Percentiles rank a stretch among this genome's conserved stretches.
These are phyloP conservation scores for Mus pahari DNA, from an alignment of 2,113 vertebrate genomes.

Conservation along the genomic window DNA sequence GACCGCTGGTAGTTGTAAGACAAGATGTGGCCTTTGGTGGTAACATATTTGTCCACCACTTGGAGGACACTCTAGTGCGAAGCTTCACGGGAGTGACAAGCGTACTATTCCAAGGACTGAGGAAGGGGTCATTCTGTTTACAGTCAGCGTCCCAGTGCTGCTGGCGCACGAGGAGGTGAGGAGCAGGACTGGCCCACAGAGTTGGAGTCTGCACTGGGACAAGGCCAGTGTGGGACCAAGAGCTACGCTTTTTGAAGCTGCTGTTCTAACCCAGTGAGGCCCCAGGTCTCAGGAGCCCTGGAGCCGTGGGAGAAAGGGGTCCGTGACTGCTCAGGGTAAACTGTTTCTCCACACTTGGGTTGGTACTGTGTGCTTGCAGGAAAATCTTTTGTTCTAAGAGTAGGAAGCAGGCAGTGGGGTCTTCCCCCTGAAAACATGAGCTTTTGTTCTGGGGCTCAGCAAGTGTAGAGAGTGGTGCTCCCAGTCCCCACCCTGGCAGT, in stretches of 20 bases:
- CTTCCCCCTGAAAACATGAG: not conserved
- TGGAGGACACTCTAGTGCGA: not conserved
- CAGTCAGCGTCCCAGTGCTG: not conserved
- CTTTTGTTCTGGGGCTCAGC: not conserved
- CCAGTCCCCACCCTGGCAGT: not conserved
- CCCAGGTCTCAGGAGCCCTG: not conserved
- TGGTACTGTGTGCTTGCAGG: not conserved
- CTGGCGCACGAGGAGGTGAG: not conserved
- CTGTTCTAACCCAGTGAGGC: not conserved
- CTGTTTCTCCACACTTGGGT: not conserved
- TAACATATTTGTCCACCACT: not conserved
- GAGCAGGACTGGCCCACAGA: too few species aligned
- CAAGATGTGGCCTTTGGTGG: not conserved
- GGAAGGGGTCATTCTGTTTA: slow-evolving; percentile 2
- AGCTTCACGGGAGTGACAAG: not conserved
- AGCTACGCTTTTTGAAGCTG: not conserved
- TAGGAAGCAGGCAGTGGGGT: not conserved
- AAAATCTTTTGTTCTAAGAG: not conserved
- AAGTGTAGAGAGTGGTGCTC: not conserved
- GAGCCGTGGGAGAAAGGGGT: not conserved
- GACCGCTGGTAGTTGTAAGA: not conserved
- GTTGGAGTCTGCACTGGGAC: not conserved
- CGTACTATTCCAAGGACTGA: not conserved
- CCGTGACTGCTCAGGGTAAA: not conserved
- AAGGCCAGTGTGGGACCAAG: not conserved